A percentile compares a stretch with the other conserved stretches of the same genome.
These are phyloP conservation scores for Paramormyrops kingsleyae DNA, from an alignment of 2,113 vertebrate species.

Conservation along the genomic window DNA sequence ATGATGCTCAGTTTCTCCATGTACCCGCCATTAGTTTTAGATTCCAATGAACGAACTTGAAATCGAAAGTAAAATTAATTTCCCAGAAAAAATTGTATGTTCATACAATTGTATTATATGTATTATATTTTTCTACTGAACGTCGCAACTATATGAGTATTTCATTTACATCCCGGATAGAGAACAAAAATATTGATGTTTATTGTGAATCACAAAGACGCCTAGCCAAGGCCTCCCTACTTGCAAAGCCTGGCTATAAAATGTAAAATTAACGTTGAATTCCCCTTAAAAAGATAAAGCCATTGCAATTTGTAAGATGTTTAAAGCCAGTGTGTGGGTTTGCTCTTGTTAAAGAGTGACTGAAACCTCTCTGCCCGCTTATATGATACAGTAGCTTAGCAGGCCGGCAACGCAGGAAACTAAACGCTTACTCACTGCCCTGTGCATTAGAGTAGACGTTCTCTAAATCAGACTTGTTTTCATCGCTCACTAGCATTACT, in stretches of 20 bases:
- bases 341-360: background rate
- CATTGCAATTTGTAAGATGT: background rate
- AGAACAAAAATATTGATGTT: background rate
- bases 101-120: background rate
- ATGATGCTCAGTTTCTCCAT: background rate
- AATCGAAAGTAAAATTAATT: background rate
- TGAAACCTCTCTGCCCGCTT: background rate
- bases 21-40: background rate
- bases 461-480: background rate
- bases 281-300: background rate
- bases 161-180: background rate
- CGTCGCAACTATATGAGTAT: background rate
- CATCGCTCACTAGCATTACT: background rate
- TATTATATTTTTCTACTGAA: background rate
- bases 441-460: background rate
- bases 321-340: background rate
- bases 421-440: conserved; percentile 23
- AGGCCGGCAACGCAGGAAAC: background rate
- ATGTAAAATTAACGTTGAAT: background rate
- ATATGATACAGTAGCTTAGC: background rate
- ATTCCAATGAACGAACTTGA: background rate
- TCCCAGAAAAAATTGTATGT: background rate
- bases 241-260: background rate
- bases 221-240: background rate
- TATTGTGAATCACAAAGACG: background rate